Evolutionary conservation across 2,888 invertebrate genomes (phyloP).

Genomic region (Chouioia cunea): DNA sequence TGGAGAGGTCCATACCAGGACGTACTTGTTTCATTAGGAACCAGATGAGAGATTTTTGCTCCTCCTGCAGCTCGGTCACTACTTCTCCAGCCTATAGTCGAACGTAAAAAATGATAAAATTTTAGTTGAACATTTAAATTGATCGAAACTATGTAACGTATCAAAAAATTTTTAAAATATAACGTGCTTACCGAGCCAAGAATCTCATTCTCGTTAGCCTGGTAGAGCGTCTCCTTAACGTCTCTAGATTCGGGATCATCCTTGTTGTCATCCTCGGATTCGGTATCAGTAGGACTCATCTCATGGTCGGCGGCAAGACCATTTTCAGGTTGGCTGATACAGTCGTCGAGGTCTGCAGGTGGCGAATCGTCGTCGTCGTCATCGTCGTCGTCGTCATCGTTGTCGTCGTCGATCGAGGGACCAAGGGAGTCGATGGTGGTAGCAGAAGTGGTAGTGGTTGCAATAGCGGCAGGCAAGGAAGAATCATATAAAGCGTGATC

Average conservation of each 20-base stretch:
- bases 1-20: slow-evolving; percentile 95
- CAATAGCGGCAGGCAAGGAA: slow-evolving; percentile 5
- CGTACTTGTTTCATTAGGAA: slow-evolving; percentile 93
- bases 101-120: background rate
- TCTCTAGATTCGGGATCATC: slow-evolving; percentile 70
- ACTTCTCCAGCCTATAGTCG: slow-evolving; percentile 80
- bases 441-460: background rate
- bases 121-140: background rate
- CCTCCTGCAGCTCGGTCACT: slow-evolving; percentile 92
- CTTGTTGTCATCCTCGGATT: slow-evolving; percentile 72
- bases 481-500: slow-evolving; percentile 63
- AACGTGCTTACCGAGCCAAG: slow-evolving; percentile 70
- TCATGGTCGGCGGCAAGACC: slow-evolving; percentile 71
- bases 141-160: background rate
- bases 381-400: background rate
- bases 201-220: slow-evolving; percentile 71
- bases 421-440: background rate
- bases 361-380: background rate
- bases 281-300: slow-evolving; percentile 72
- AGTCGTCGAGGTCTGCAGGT: slow-evolving; percentile 77
- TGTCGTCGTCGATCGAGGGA: background rate
- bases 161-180: too few species aligned
- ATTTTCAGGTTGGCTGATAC: slow-evolving; percentile 77
- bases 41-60: slow-evolving; percentile 96
- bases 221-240: slow-evolving; percentile 68